Conservation (phyloP, 2,113 vertebrate species). For the Elephas maximus region DNA sequence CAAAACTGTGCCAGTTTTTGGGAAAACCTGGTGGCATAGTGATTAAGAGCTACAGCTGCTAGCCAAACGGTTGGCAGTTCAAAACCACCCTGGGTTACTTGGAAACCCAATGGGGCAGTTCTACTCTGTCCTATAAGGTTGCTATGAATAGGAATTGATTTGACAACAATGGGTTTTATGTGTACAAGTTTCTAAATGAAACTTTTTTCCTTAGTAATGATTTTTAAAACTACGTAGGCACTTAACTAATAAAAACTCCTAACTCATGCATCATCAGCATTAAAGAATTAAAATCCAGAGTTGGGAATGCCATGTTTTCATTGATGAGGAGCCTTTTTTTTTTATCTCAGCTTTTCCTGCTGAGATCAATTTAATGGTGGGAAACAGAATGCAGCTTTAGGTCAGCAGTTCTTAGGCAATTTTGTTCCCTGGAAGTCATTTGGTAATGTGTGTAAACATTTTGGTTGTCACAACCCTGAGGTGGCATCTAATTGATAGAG, state of each 20-base stretch:
- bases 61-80: no score
- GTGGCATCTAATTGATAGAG: not conserved
- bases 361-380: not conserved
- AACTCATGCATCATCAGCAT: not conserved
- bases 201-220: not conserved
- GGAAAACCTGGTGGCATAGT: no score
- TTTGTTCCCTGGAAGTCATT: not conserved
- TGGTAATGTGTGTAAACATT: not conserved
- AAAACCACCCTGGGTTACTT: no score
- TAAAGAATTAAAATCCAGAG: slow-evolving; percentile 33
- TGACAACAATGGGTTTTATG: no score
- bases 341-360: not conserved
- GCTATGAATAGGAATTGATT: no score
- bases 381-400: not conserved
- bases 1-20: not conserved
- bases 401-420: not conserved
- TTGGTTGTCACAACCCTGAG: not conserved
- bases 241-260: not conserved
- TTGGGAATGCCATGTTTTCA: not conserved
- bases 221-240: not conserved
- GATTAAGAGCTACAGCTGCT: no score
- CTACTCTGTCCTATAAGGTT: no score
- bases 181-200: not conserved
- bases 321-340: not conserved
- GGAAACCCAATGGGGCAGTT: no score